Evolutionary conservation across 2,113 vertebrate species (phyloP).

Genomic region (Cyanoramphus novaezelandiae): DNA sequence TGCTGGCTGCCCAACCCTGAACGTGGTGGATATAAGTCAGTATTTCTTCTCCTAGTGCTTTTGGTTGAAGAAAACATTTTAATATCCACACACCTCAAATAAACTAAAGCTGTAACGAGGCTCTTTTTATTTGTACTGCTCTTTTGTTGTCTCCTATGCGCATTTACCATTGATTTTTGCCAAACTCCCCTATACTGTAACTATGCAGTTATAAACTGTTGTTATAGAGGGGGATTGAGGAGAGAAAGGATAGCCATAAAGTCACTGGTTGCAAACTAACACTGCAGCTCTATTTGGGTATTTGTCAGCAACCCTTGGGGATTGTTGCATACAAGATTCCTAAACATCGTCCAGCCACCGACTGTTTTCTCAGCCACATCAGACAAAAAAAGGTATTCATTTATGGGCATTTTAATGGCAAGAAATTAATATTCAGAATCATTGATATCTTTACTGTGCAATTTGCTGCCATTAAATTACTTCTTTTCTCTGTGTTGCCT

Average conservation of each 20-base stretch:
- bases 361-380: conserved; percentile 54
- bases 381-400: conserved; percentile 72
- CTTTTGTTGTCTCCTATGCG: conserved; percentile 30
- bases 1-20: neutral
- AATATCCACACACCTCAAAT: neutral
- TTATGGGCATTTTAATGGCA: conserved; percentile 44
- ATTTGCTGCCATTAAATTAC: neutral
- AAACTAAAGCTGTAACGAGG: conserved; percentile 3
- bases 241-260: conserved; percentile 45
- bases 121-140: conserved; percentile 9
- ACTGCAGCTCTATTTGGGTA: neutral
- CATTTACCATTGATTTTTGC: conserved; percentile 44
- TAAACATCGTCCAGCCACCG: conserved; percentile 36
- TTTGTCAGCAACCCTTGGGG: conserved; percentile 58
- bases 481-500: neutral
- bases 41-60: conserved; percentile 29
- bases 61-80: conserved; percentile 21
- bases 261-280: conserved; percentile 64
- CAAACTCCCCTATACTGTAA: conserved; percentile 12
- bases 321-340: conserved; percentile 14
- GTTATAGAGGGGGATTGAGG: conserved; percentile 8
- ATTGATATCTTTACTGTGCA: conserved; percentile 47
- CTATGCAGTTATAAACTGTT: conserved; percentile 29
- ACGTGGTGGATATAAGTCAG: neutral
- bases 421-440: conserved; percentile 47